These are phyloP conservation scores for Bactericera cockerelli DNA, from an alignment of 1,140 invertebrate genomes.

Conservation along the genomic window DNA sequence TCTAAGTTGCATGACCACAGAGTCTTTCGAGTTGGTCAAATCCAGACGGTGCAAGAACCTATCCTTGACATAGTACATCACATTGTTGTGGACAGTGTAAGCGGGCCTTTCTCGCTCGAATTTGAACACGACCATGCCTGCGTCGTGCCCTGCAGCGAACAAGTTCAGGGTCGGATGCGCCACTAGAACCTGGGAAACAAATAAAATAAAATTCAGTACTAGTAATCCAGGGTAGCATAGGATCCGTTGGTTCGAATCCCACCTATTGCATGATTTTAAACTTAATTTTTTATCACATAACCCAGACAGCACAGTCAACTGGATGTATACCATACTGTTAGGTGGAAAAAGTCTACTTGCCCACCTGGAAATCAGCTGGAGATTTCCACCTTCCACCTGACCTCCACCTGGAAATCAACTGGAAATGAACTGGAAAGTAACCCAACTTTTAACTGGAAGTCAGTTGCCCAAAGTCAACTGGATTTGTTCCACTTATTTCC, in stretches of 20 bases:
- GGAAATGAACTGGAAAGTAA: too few species aligned
- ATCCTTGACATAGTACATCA: constrained; percentile 94
- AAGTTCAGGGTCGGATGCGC: constrained; percentile 76
- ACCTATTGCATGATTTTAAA: constrained; percentile 1
- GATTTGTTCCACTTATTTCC: too few species aligned
- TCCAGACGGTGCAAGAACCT: constrained; percentile 79
- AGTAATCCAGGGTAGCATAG: constrained; percentile 83
- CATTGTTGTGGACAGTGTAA: constrained; percentile 82
- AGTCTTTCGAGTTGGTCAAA: constrained; percentile 84
- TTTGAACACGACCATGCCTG: constrained; percentile 70
- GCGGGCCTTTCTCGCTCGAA: constrained; percentile 92
- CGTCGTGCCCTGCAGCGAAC: constrained; percentile 91
- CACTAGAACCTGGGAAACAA: constrained; percentile 44
- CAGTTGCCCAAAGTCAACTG: too few species aligned
- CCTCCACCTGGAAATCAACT: too few species aligned
- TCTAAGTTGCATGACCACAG: constrained; percentile 83
- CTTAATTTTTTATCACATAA: constrained; percentile 11
- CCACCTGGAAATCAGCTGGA: too few species aligned
- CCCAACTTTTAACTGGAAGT: too few species aligned
- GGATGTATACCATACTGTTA: too few species aligned
- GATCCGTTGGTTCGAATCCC: too few species aligned
- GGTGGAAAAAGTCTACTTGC: too few species aligned
- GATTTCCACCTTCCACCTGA: too few species aligned
- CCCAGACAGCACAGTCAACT: too few species aligned
- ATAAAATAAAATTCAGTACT: constrained; percentile 26